These are phyloP conservation scores for Gymnarchus niloticus DNA, from an alignment of 2,113 vertebrate genomes.

Conservation along the genomic window DNA sequence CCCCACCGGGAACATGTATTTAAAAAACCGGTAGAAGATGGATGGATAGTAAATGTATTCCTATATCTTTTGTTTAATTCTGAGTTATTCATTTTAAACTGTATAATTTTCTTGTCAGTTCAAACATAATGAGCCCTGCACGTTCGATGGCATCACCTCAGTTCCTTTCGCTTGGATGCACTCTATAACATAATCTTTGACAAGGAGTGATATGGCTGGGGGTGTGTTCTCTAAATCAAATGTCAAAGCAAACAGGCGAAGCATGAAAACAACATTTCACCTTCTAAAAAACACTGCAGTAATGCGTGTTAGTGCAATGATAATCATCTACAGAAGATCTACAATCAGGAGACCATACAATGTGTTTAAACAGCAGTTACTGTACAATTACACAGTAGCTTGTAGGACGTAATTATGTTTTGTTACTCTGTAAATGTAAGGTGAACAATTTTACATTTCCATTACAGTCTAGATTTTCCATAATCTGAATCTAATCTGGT, in stretches of 20 bases:
- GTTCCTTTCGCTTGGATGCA: not conserved
- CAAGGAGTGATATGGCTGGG: not conserved
- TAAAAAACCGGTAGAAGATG: not conserved
- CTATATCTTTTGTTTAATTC: not conserved
- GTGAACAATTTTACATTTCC: no score
- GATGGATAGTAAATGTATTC: not conserved
- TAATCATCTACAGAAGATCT: not conserved
- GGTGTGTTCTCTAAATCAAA: not conserved
- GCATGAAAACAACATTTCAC: not conserved
- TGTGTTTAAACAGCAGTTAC: no score
- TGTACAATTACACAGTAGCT: no score
- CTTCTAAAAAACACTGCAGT: not conserved
- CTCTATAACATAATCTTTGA: not conserved
- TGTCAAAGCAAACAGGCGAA: not conserved
- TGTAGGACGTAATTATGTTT: no score
- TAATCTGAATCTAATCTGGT: not conserved
- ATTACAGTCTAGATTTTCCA: no score
- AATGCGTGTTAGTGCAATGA: not conserved
- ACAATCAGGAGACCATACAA: not conserved
- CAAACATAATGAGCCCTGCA: not conserved
- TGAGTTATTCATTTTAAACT: not conserved
- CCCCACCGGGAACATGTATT: not conserved
- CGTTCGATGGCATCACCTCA: not conserved
- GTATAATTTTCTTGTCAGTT: not conserved
- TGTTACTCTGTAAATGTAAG: no score